Base-by-base conservation (phyloP, 2,113 vertebrate genomes). In the Ictalurus furcatus region DNA sequence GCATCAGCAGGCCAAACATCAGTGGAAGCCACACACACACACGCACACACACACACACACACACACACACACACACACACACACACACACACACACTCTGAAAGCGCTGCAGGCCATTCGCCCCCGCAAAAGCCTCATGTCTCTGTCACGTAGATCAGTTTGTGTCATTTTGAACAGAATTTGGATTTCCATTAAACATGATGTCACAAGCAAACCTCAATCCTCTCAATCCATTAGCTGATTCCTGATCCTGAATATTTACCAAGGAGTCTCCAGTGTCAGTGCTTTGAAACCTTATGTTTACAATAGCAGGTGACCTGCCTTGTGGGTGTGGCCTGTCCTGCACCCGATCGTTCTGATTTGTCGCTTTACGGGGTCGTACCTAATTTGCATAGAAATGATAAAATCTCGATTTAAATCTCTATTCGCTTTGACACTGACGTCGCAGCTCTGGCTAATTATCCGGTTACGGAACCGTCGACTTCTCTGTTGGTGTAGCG, bases 1-100 rank as follows among this genome's bases (percentile, higher is more conserved):
- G 71, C 69, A 81, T 83, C 81, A 54, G 48, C 80, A 90, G 73
- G 37, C 52, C 28, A 87, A 82, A 44, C 63, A 87, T 90, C 85
- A 90, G 84, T 87, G 63, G 44, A 65, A 79, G 40, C 19, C 58
- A 13, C 81, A 28, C 21, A 58, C 84, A 34, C 54, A 73, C 37
- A 56, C 59, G 52, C 21, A 52, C 79, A 40, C 30, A 58, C 82
- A 82, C 14, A 82, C 37, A 76, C 74, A 71, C 65, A 87, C n/a
- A n/a, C n/a, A 63, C 65, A n/a, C 63, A 44, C 78, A 59, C 40
- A 84, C 81, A 48, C 44, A 65, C 44, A 59, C 52, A 69, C 23
- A 87, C 74, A 48, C 25, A 61, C 80, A 80, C 16, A 79, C 30
- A 80, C 71, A 69, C 56, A 71, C 28, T 37, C 79, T 52, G 4